These are phyloP conservation scores for Xiphophorus hellerii DNA, from an alignment of 2,113 vertebrate genomes.

Conservation along the genomic window DNA sequence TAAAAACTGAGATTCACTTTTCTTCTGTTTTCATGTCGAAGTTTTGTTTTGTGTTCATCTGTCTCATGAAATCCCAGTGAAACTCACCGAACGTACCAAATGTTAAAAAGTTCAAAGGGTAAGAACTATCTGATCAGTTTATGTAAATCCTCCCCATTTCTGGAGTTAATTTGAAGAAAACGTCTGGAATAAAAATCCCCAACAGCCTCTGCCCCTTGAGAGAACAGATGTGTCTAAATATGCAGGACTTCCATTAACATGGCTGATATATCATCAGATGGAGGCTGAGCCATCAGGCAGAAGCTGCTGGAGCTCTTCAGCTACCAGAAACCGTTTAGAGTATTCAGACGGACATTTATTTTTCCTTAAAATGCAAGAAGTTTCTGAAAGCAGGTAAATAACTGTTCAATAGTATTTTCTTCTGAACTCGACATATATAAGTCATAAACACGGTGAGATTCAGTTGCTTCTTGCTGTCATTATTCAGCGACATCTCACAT, in stretches of 20 bases:
- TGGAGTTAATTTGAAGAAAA: constrained; percentile 10
- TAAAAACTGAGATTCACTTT: background rate
- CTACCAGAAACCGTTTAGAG: background rate
- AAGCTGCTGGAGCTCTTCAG: background rate
- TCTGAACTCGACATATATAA: constrained; percentile 25
- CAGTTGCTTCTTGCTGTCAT: constrained; percentile 31
- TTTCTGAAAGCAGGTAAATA: constrained; percentile 26
- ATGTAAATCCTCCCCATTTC: background rate
- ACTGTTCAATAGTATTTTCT: constrained; percentile 14
- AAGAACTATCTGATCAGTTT: background rate
- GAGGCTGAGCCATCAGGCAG: background rate
- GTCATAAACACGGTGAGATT: constrained; percentile 24
- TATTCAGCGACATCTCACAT: constrained; percentile 52
- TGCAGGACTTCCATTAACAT: constrained; percentile 37
- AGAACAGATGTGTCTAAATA: constrained; percentile 62
- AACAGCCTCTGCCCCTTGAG: constrained; percentile 30
- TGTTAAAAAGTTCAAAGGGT: background rate
- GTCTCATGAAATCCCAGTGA: background rate
- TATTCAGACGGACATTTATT: background rate
- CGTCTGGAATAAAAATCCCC: constrained; percentile 26
- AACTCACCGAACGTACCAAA: background rate
- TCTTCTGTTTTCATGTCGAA: background rate
- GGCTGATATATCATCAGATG: constrained; percentile 25
- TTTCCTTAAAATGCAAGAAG: constrained; percentile 1
- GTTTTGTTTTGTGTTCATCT: background rate